Evolutionary conservation across 1,140 invertebrate genomes (phyloP), one percentile per base, ranked within the genome.

Genomic region (Diachasmimorpha longicaudata): DNA sequence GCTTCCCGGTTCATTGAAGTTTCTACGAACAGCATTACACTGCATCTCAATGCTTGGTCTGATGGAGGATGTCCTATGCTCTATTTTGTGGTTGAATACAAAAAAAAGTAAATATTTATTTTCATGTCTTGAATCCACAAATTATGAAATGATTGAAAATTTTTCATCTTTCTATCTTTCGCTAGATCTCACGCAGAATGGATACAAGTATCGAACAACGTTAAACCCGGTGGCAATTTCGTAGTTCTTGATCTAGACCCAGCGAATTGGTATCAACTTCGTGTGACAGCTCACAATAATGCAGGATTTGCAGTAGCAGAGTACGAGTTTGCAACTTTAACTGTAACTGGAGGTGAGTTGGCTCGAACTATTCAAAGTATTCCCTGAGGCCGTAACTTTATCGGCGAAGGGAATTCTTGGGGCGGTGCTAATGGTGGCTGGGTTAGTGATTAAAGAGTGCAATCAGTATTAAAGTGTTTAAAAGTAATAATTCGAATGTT

Each of bases 51-150:
- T 81, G 94, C 96, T 71, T 99, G 97, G 97, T 93, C 95, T 70
- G 96, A 97, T 86, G 96, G 96, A 75, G 97, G 97, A 37, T 99
- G 98, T 87, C 96, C 96, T 1, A 98, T 99, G 94, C 92, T 96
- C 58, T 96, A 97, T 84, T 99, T 98, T 87, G 96, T 98, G 70
- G 95, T 99, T 37, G 96, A 98, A 88, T 96, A 98, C 87, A 97
- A 97, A 88, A 96, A 96, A 85, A 96, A 95, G 95, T 96, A 90
- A 91, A 16, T 39, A 11, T 31, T n/a, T 88, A 87, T 36, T 25
- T 72, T 52, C 63, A 55, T 58, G 46, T 48, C 74, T 4, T 0
- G 72, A 66, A 68, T 37, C 11, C 14, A 11, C n/a, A 5, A n/a
- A 55, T 31, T 31, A 31, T 31, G 6, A 31, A 31, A 31, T 31